Base-by-base conservation (phyloP, 2,797 vertebrate genomes). In the Glyptemys insculpta region DNA sequence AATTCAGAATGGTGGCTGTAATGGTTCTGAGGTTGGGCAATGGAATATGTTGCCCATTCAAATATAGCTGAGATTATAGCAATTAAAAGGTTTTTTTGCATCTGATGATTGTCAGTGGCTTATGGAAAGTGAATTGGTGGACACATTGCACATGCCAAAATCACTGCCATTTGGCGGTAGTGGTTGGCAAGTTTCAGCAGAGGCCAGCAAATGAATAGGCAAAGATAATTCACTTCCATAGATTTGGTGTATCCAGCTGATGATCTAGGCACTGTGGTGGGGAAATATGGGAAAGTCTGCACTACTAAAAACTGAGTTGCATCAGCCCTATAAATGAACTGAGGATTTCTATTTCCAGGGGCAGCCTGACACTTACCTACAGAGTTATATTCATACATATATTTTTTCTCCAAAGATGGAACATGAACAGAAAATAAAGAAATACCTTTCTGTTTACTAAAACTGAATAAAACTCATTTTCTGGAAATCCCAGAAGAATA, bases 401-500 rank as follows among this genome's bases (percentile, higher is more conserved):
- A 65, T 65, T 19, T 65, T 65, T 29, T 54, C 87, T 84, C 49
- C 4, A 76, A 85, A 91, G 9, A 21, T 68, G 21, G 83, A 85
- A 91, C 90, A 34, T 8, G 1, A 65, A 1, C 6, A 87, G 37
- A 34, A 44, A 47, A 57, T 85, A 68, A 91, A 81, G 54, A 10
- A 83, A 86, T 83, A 1, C 62, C 5, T 59, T 81, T 89, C 34
- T 81, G 25, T 74, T 94, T 88, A 53, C 11, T 92, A 47, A 85
- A 93, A 72, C 62, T 5, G 15, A 90, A 83, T 21, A 79, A 87
- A 89, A 0, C 9, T 44, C 1, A 44, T 86, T 95, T 86, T 50
- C 25, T 53, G 89, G 62, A 92, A 90, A 90, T 85, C 65, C 80
- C 83, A 81, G 54, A 15, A 90, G 84, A 88, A 94, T 80, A 8